phyloP scores from a whole-genome alignment of 2,113 vertebrate genomes.

The Isurus oxyrinchus region DNA sequence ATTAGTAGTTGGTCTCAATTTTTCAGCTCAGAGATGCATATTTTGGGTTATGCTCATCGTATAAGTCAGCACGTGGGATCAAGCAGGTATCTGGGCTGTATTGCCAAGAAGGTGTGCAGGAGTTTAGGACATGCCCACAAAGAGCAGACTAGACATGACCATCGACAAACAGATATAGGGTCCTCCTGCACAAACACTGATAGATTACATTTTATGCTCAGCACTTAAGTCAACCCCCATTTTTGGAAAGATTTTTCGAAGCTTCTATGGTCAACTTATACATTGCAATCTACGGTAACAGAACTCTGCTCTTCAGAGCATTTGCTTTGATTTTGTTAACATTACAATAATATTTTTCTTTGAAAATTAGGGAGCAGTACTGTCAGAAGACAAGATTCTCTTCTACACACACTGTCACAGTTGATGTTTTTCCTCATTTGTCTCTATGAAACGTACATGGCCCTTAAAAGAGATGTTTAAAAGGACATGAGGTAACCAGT shows the following conservation, averaged over 20 bases:
- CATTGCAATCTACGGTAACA: neutral
- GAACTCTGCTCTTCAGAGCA: neutral
- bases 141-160: neutral
- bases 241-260: neutral
- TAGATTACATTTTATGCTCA: neutral
- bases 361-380: neutral
- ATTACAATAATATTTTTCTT: neutral
- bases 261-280: neutral
- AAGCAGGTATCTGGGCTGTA: too few relatives aligned
- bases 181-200: neutral
- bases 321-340: slow-evolving; percentile 15
- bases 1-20: neutral
- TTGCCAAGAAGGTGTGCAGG: neutral
- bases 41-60: neutral
- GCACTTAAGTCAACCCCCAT: neutral
- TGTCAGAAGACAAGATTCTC: slow-evolving; percentile 4
- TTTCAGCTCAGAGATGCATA: neutral
- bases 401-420: neutral
- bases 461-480: neutral
- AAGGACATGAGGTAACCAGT: neutral
- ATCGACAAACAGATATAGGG: neutral
- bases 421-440: neutral
- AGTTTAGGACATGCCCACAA: neutral
- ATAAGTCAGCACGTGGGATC: neutral
- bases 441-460: neutral